Evolutionary conservation across 2,797 vertebrate genomes (phyloP), one percentile per base, ranked within the genome.

Genomic region (Apodemus agrarius): DNA sequence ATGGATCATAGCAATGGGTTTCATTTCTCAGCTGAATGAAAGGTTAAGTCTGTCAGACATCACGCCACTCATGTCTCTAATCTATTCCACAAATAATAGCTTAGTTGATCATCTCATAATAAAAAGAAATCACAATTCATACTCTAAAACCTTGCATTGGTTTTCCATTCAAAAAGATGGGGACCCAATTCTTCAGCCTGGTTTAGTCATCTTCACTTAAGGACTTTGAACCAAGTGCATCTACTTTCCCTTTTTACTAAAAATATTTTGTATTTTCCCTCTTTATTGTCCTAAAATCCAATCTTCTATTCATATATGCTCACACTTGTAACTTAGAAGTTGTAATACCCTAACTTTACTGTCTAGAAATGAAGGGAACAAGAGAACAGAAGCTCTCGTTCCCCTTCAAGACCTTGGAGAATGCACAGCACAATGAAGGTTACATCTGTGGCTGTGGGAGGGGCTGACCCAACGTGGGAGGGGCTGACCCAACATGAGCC

Each of bases 1-100:
- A 89, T 96, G 69, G 65, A 80, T 82, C 74, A 65, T 75, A 95
- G 81, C 94, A 95, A 95, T 65, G 74, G 67, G 93, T 94, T 93
- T 97, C 94, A 93, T 88, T 95, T 95, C 90, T 85, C 88, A 97
- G 87, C 9, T 40, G 52, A 97, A 74, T 31, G 87, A 93, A 94
- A 80, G 76, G 93, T 75, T 17, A 76, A 11, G 49, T 49, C 59
- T 54, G 54, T 69, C 19, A 22, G 86, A 91, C 14, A 72, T 0
- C 43, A 2, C 7, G 34, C 1, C 79, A 11, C 43, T 16, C 11
- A 34, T 9, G 34, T 9, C 24, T 75, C 43, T 94, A 31, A 84
- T 93, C 78, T 92, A 84, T 92, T 65, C 63, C 13, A 85, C 57
- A 80, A 89, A 86, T 11, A 76, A 65, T 29, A 85, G 37, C 37